Evolutionary conservation across 2,797 vertebrate genomes (phyloP), one percentile per base, ranked within the genome.

Genomic region (Sebastolobus altivelis): DNA sequence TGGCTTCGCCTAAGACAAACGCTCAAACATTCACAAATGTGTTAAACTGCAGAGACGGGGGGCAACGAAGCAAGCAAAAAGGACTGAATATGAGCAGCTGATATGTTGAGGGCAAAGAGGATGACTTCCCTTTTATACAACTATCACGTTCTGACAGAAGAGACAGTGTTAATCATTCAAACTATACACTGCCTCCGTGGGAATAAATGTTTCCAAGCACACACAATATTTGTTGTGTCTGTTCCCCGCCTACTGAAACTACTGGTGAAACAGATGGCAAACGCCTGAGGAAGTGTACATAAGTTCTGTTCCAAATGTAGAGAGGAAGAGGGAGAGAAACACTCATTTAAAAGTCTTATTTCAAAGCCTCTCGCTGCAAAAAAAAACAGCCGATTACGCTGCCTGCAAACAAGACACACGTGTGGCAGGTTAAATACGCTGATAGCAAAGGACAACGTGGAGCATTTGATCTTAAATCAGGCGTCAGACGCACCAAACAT

Each of bases 181-280:
- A 63, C 25, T 27, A 40, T 16, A 40, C 40, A 37, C 2, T 49
- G 60, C 60, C 38, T 75, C 80, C 35, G 66, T 20, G 49, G 29
- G 70, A 81, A 83, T 70, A 22, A 65, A 80, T 71, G 60, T 60
- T 65, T 70, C 54, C 33, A 65, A 63, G 65, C 69, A 54, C 61
- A 72, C 74, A 77, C 33, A 72, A 72, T 86, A 84, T 93, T 81
- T 89, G 81, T 79, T 88, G 73, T 88, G 79, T 86, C 81, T 88
- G 90, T 89, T 92, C 81, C 81, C 85, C 75, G 80, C 75, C 86
- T 70, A 87, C 77, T 87, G 70, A 55, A 85, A 79, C 76, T 79
- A 79, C 79, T 74, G 70, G 65, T 79, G 83, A 81, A 94, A 77
- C 92, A 95, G 93, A 94, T 95, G 94, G 90, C 66, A 89, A 58